phyloP scores from a whole-genome alignment of 2,888 invertebrate species.

The Caenorhabditis sinica region DNA sequence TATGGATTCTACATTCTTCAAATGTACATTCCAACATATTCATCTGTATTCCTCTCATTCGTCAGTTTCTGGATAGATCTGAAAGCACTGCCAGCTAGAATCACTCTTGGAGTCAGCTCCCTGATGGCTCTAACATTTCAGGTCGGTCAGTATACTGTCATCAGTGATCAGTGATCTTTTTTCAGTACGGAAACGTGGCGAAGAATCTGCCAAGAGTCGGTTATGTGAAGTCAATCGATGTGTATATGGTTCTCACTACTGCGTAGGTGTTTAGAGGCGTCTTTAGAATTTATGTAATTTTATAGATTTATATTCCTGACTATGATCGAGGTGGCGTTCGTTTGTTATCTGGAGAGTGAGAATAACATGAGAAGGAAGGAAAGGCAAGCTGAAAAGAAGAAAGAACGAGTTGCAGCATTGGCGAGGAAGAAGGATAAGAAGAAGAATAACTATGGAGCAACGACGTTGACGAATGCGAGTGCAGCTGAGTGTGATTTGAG shows the following conservation, averaged over 20 bases:
- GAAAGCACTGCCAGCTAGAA: conserved; percentile 80
- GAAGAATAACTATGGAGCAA: conserved; percentile 69
- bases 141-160: conserved; percentile 43
- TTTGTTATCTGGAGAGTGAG: conserved; percentile 78
- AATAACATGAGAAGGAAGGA: conserved; percentile 69
- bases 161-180: conserved; percentile 50
- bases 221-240: conserved; percentile 82
- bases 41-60: conserved; percentile 79
- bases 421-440: conserved; percentile 64
- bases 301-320: conserved; percentile 79
- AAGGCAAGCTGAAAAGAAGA: conserved; percentile 69
- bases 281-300: not conserved
- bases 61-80: conserved; percentile 82
- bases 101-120: conserved; percentile 79
- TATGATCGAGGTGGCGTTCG: conserved; percentile 82
- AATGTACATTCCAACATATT: conserved; percentile 82
- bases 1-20: conserved; percentile 82
- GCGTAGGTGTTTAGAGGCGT: conserved; percentile 64
- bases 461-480: conserved; percentile 54
- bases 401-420: conserved; percentile 67
- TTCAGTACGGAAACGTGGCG: conserved; percentile 82
- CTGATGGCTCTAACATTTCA: conserved; percentile 81
- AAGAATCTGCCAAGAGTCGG: conserved; percentile 81
- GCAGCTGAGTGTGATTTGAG: conserved; percentile 61
- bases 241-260: conserved; percentile 80